These are phyloP conservation scores for Exaiptasia diaphana DNA, from an alignment of 64 coral and sea anemone genomes.

Conservation along the genomic window DNA sequence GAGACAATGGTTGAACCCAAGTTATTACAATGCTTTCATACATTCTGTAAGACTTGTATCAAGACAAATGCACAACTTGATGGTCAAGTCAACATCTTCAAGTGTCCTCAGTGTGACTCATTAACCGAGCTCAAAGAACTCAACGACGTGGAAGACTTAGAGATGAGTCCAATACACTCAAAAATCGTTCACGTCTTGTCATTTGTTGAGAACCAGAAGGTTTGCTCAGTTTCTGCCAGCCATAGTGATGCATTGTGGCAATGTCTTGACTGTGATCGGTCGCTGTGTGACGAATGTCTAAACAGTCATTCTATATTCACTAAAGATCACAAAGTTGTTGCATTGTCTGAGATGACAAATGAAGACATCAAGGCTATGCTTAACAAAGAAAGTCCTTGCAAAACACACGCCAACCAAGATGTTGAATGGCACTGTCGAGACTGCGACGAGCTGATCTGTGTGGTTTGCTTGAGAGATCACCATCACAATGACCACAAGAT, in stretches of 20 bases:
- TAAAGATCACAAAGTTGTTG: background rate
- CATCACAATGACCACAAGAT: too few species aligned
- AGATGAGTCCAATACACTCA: background rate
- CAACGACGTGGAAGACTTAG: background rate
- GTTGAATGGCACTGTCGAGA: background rate
- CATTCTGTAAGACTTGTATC: background rate
- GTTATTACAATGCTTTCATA: background rate
- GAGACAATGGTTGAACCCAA: background rate
- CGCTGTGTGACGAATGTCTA: background rate
- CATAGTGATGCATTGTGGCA: background rate
- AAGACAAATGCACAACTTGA: background rate
- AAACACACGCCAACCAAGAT: background rate
- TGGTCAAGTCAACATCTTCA: background rate
- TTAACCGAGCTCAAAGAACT: background rate
- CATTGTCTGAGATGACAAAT: background rate
- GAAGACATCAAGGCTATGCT: background rate
- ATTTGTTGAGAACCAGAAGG: background rate
- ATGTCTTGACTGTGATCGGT: constrained; percentile 2
- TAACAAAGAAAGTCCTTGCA: background rate
- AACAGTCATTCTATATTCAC: background rate
- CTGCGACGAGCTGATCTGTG: background rate
- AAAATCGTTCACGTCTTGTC: background rate
- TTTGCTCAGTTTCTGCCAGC: background rate
- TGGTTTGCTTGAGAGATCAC: background rate
- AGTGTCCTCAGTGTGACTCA: background rate